These are phyloP conservation scores for Anoplolepis gracilipes DNA, from an alignment of 1,140 invertebrate genomes.

Conservation along the genomic window DNA sequence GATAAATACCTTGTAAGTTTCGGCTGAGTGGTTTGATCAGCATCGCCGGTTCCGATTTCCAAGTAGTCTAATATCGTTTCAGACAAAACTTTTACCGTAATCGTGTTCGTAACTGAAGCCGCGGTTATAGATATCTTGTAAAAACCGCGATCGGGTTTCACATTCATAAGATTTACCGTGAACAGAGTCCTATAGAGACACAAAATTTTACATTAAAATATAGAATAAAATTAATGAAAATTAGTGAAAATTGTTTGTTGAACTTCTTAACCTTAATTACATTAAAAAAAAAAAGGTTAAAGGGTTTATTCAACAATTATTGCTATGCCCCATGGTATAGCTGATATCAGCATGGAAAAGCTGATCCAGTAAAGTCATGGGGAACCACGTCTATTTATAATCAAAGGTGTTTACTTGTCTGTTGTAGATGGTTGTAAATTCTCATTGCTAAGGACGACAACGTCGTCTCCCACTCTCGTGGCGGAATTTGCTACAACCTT, in stretches of 20 bases:
- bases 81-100: conserved; percentile 91
- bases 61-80: conserved; percentile 91
- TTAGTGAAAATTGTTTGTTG: conserved; percentile 54
- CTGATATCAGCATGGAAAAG: conserved; percentile 72
- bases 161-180: conserved; percentile 92
- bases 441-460: conserved; percentile 91
- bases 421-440: conserved; percentile 85
- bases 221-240: conserved; percentile 19
- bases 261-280: conserved; percentile 52
- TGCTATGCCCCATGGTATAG: conserved; percentile 84
- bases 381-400: conserved; percentile 61
- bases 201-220: not conserved
- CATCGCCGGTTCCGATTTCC: conserved; percentile 96
- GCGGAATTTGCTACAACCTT: conserved; percentile 92
- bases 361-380: conserved; percentile 83
- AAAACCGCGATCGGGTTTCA: conserved; percentile 93
- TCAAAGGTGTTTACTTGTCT: conserved; percentile 86
- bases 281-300: conserved; percentile 49
- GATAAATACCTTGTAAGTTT: conserved; percentile 86
- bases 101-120: conserved; percentile 87
- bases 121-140: conserved; percentile 93
- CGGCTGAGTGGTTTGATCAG: conserved; percentile 93
- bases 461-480: conserved; percentile 90
- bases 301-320: conserved; percentile 71
- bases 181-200: conserved; percentile 88